Evolutionary conservation across 2,888 invertebrate species (phyloP).

Genomic region (Sturmia bella): DNA sequence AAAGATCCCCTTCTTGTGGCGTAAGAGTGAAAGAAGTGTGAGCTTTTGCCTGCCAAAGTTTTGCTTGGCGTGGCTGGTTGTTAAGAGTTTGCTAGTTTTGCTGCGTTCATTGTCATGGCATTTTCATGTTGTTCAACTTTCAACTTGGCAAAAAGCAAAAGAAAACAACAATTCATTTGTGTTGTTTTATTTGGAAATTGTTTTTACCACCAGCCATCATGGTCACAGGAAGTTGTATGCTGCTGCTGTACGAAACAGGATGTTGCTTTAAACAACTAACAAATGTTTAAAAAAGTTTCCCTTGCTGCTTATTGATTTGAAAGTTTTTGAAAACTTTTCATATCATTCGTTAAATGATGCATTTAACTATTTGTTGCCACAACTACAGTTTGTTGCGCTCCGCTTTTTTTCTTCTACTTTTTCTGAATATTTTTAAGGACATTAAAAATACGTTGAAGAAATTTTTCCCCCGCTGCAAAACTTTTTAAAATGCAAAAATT

Average conservation of each 20-base stretch:
- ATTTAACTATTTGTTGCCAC: slow-evolving; percentile 52
- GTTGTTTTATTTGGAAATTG: slow-evolving; percentile 19
- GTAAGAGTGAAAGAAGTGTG: neutral
- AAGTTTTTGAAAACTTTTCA: slow-evolving; percentile 61
- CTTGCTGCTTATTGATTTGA: slow-evolving; percentile 31
- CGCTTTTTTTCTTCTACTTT: slow-evolving; percentile 15
- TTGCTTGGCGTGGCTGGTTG: slow-evolving; percentile 41
- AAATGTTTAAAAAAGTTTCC: slow-evolving; percentile 47
- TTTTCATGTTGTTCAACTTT: slow-evolving; percentile 80
- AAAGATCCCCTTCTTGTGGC: neutral
- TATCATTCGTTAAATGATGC: slow-evolving; percentile 62
- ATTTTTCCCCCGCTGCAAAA: slow-evolving; percentile 18
- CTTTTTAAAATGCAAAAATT: slow-evolving; percentile 45
- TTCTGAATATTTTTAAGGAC: neutral
- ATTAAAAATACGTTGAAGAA: slow-evolving; percentile 44
- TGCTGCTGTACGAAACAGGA: slow-evolving; percentile 41
- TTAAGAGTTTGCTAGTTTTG: slow-evolving; percentile 48
- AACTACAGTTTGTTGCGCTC: slow-evolving; percentile 30
- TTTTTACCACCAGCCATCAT: slow-evolving; percentile 35
- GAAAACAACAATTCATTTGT: slow-evolving; percentile 8
- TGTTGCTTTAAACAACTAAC: slow-evolving; percentile 56
- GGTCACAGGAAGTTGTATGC: slow-evolving; percentile 56
- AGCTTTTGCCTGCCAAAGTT: neutral
- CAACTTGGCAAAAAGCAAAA: slow-evolving; percentile 72
- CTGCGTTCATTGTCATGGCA: slow-evolving; percentile 76